A percentile compares a stretch with the other conserved stretches of the same genome.
Conservation (phyloP, 2,888 invertebrate genomes). For the Phyto melanocephala region DNA sequence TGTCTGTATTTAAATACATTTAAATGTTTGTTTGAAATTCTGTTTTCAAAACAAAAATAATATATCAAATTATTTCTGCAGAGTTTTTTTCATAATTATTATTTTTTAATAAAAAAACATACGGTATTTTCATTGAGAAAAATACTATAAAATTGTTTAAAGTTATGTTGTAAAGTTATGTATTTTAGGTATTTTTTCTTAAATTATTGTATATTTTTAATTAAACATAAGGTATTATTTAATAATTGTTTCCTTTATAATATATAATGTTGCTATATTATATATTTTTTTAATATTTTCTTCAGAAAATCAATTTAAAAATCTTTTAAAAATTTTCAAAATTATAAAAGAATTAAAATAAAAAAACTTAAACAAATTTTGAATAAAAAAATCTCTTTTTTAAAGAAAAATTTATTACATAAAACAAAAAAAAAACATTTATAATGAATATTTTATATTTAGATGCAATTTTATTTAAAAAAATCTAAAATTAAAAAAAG, state of each 20-base stretch:
- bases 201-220: conserved; percentile 4
- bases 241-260: conserved; percentile 13
- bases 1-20: background rate
- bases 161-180: conserved; percentile 26
- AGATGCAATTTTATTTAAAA: too few relatives aligned
- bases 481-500: too few relatives aligned
- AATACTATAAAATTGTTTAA: conserved; percentile 46
- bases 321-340: background rate
- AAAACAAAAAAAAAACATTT: background rate
- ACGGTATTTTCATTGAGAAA: conserved; percentile 30
- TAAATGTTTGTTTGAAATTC: background rate
- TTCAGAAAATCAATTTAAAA: background rate
- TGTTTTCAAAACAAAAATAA: background rate
- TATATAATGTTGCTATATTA: background rate
- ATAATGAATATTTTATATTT: background rate
- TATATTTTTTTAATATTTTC: background rate
- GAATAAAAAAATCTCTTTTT: background rate
- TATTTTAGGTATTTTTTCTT: conserved; percentile 20
- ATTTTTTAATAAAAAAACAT: conserved; percentile 24
- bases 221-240: too few relatives aligned
- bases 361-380: background rate
- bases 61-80: conserved; percentile 8
- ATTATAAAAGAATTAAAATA: background rate
- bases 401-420: background rate
- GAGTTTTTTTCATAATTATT: background rate